These are phyloP conservation scores for Ataeniobius toweri DNA, from an alignment of 2,797 vertebrate genomes.

Conservation along the genomic window DNA sequence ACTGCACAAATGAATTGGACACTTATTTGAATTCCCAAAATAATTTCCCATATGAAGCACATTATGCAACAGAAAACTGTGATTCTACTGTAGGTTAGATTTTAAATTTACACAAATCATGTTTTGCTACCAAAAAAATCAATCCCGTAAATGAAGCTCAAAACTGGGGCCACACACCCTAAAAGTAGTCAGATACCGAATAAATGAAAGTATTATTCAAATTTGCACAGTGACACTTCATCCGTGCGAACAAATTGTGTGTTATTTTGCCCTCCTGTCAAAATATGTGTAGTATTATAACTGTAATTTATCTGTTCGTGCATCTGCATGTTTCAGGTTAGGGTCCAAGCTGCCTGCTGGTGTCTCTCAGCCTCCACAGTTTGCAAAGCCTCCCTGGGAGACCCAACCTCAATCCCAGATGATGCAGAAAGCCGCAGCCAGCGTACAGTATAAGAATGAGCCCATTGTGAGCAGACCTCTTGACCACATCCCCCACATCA, in stretches of 20 bases:
- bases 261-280: too few species aligned
- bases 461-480: constrained; percentile 54
- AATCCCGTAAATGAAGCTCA: background rate
- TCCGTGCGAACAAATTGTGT: background rate
- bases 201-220: background rate
- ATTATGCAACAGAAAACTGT: background rate
- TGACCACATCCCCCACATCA: constrained; percentile 79
- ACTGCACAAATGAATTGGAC: background rate
- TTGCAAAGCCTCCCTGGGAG: constrained; percentile 69
- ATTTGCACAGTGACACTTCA: background rate
- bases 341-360: constrained; percentile 78
- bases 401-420: constrained; percentile 41
- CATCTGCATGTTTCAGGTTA: constrained; percentile 60
- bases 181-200: background rate
- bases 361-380: constrained; percentile 73
- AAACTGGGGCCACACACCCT: background rate
- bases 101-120: background rate
- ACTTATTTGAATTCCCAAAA: background rate
- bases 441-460: constrained; percentile 37
- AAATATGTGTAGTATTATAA: background rate
- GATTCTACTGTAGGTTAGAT: background rate
- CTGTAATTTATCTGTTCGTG: background rate
- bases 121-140: background rate
- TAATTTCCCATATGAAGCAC: background rate
- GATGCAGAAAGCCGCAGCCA: constrained; percentile 32